Base-by-base conservation (phyloP, 35 echinoderm and acorn worm species). In the Nesometra sesokonis region DNA sequence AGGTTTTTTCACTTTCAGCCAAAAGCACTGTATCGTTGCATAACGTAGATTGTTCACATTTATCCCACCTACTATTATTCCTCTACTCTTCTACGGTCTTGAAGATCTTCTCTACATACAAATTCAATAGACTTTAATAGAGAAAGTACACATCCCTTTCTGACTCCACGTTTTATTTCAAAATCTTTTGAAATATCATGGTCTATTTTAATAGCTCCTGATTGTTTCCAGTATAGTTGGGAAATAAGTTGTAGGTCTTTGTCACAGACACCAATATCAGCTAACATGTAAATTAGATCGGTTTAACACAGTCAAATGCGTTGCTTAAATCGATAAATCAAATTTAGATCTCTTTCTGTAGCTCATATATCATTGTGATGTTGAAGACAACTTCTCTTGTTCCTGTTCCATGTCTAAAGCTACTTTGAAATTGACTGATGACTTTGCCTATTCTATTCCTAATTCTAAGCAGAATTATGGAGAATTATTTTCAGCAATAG, bases 321-420 rank as follows among this genome's bases (percentile, higher is more conserved):
- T 47, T 84, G 34, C 38, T 47, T 47, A 34, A 67, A n/a, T n/a
- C n/a, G n/a, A 85, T 85, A 47, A 85, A 46, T 11, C 84, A 85
- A 0, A 85, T 85, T 0, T 30, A 52, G 5, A 85, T 34, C 29
- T 85, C 84, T 85, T 30, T 8, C 17, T 47, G 19, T 30, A 46
- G 13, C 3, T 85, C 57, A 36, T 34, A 77, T 32, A 87, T 87
- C 32, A 87, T 87, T 7, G 32, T 57, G 35, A 87, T 35, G 78
- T 87, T 87, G 57, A 87, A 87, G 1, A 78, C 7, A 21, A 57
- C 77, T 35, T 87, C 67, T 87, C 85, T 87, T 31, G 67, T 87
- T 77, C 85, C 85, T 4, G 78, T 87, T 21, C 85, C 85, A 32
- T 32, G 31, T 87, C 67, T 87, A 29, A 87, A 87, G 21, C 85